Conservation (phyloP, 2,113 vertebrate species). For the Aegypius monachus region DNA sequence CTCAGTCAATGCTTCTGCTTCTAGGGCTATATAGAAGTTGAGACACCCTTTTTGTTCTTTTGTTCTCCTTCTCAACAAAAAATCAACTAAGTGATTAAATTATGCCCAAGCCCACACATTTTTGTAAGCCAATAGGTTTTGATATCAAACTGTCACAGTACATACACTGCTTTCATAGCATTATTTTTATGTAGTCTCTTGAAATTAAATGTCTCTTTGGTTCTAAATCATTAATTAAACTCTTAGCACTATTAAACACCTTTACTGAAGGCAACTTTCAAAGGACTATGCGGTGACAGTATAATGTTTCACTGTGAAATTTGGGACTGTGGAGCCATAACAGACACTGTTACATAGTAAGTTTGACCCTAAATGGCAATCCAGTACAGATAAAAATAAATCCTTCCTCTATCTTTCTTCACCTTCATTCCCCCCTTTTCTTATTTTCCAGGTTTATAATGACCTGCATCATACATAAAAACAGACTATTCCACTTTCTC, state of each 20-base stretch:
- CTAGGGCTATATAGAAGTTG: neutral
- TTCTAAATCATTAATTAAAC: neutral
- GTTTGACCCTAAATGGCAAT: neutral
- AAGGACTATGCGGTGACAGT: neutral
- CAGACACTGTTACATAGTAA: neutral
- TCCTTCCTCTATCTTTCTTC: neutral
- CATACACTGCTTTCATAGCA: neutral
- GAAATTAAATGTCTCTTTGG: neutral
- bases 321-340: neutral
- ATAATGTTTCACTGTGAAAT: conserved; percentile 20
- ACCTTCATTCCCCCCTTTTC: neutral
- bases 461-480: neutral
- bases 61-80: neutral
- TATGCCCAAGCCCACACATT: neutral
- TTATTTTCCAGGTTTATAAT: neutral
- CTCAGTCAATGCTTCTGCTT: neutral
- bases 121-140: neutral
- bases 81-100: neutral
- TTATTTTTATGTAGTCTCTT: neutral
- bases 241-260: neutral
- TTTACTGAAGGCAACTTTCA: neutral
- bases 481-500: neutral
- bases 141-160: neutral
- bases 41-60: neutral
- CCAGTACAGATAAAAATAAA: neutral